Conservation (phyloP, 2,888 invertebrate genomes). For the Prosopocoilus inquinatus region DNA sequence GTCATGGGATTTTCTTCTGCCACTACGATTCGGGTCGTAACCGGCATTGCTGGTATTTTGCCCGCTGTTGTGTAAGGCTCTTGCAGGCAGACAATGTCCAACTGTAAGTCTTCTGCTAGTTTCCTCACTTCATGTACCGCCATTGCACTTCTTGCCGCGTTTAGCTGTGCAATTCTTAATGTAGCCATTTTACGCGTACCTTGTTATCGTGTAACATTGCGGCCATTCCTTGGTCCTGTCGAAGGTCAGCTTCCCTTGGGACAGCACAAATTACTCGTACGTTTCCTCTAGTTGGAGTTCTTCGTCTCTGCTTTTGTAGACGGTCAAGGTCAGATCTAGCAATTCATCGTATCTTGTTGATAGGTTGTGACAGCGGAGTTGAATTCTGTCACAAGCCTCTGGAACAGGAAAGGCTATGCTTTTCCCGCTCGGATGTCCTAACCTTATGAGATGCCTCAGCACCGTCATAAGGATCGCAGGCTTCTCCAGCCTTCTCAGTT, state of each 20-base stretch:
- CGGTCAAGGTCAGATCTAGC: not conserved
- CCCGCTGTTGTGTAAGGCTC: slow-evolving; percentile 1
- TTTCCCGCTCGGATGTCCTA: not conserved
- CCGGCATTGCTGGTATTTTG: not conserved
- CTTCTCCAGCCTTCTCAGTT: not conserved
- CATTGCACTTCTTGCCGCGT: not conserved
- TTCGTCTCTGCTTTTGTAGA: slow-evolving; percentile 4
- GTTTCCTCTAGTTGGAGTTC: slow-evolving; percentile 4
- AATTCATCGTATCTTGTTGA: not conserved
- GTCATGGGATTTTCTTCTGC: not conserved
- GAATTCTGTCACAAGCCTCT: slow-evolving; percentile 8
- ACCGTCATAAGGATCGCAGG: slow-evolving; percentile 1
- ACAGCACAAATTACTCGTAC: slow-evolving; percentile 6
- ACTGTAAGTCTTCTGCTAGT: not conserved
- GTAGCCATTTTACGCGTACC: not conserved
- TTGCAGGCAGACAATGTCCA: slow-evolving; percentile 8
- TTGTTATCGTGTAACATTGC: not conserved
- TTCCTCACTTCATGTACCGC: not conserved
- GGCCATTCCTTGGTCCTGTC: slow-evolving; percentile 9
- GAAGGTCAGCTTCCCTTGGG: slow-evolving; percentile 4
- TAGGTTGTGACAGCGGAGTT: not conserved
- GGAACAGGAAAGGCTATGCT: slow-evolving; percentile 7
- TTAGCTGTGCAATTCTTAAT: slow-evolving; percentile 3
- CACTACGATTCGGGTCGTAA: not conserved
- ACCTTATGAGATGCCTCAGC: slow-evolving; percentile 1